phyloP scores from a whole-genome alignment of 2,888 invertebrate genomes.

The Hipparchia semele region DNA sequence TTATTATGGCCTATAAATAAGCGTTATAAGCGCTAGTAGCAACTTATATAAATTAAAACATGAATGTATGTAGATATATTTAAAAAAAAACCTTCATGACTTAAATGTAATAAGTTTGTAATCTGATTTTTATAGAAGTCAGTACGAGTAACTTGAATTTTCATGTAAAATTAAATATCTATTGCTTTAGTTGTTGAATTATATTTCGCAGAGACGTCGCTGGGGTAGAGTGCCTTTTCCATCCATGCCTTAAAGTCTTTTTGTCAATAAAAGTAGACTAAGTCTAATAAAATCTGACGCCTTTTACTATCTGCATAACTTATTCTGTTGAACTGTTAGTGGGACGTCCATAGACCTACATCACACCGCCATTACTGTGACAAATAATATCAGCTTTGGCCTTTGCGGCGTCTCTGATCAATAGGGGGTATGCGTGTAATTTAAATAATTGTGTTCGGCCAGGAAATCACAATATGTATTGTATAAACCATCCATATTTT shows the following conservation, averaged over 20 bases:
- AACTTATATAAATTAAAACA: slow-evolving; percentile 44
- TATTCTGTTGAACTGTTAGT: neutral
- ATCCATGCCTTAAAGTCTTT: neutral
- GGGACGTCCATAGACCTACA: neutral
- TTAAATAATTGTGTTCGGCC: too few species aligned
- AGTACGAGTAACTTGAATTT: slow-evolving; percentile 67
- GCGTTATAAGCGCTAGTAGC: slow-evolving; percentile 53
- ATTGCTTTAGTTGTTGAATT: slow-evolving; percentile 62
- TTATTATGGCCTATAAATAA: slow-evolving; percentile 44
- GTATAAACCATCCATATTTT: too few species aligned
- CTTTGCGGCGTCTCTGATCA: slow-evolving; percentile 15
- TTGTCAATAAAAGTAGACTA: neutral
- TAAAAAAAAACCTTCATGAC: slow-evolving; percentile 38
- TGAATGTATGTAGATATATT: slow-evolving; percentile 37
- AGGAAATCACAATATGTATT: too few species aligned
- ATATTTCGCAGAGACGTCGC: slow-evolving; percentile 51
- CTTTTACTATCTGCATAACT: neutral
- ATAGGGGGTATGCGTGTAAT: too few species aligned
- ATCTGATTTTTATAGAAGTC: slow-evolving; percentile 69
- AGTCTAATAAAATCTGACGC: neutral
- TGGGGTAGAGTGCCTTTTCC: neutral
- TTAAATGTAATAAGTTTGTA: slow-evolving; percentile 56
- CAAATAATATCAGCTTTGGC: neutral
- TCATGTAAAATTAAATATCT: slow-evolving; percentile 65
- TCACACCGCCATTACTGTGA: too few species aligned